These are phyloP conservation scores for roundworm (Caenorhabditis elegans) DNA, from an alignment of 1,140 invertebrate species.

Conservation along the genomic window DNA sequence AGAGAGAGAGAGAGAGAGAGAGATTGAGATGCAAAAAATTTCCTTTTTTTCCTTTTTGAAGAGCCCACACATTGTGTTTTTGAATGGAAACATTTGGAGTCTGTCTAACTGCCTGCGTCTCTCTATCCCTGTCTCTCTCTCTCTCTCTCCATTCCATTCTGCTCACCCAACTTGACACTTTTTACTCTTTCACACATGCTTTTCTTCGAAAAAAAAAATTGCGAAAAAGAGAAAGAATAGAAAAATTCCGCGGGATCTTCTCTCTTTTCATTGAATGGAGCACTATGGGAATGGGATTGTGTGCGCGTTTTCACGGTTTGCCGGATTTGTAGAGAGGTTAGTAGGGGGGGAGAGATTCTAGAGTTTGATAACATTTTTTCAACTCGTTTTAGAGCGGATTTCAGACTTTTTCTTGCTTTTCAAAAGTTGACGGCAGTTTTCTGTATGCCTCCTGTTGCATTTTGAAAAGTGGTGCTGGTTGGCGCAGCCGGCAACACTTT, in stretches of 20 bases:
- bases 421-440: too few relatives aligned
- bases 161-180: background rate
- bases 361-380: background rate
- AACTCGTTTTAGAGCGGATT: background rate
- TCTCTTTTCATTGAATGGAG: too few relatives aligned
- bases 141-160: background rate
- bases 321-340: background rate
- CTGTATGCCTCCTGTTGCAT: too few relatives aligned
- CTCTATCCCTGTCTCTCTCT: background rate
- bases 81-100: conserved; percentile 9
- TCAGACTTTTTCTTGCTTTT: background rate
- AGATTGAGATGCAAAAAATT: too few relatives aligned
- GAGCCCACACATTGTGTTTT: conserved; percentile 16
- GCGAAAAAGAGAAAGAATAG: background rate
- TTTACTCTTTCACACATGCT: conserved; percentile 26
- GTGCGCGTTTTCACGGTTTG: background rate
- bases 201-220: background rate
- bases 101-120: background rate
- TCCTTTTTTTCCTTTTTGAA: too few relatives aligned
- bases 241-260: background rate
- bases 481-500: too few relatives aligned
- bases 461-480: too few relatives aligned
- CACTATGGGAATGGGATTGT: too few relatives aligned
- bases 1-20: background rate
- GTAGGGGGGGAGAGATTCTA: background rate